Conservation (phyloP, 1,140 invertebrate species). For the Pollicipes pollicipes region DNA sequence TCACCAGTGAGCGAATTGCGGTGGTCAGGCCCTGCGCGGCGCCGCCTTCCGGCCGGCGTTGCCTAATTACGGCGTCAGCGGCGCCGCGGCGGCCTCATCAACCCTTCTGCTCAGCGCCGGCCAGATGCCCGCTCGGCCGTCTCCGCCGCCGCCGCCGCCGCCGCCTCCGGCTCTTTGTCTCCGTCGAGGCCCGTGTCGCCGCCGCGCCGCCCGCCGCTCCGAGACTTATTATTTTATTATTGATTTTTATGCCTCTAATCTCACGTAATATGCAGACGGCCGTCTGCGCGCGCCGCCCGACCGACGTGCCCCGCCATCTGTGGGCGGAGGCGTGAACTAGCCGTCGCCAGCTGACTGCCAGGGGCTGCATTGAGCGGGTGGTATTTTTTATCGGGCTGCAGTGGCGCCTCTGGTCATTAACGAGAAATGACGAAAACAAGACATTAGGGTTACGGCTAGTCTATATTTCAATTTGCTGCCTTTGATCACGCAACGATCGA, state of each 20-base stretch:
- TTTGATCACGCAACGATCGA: neutral
- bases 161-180: neutral
- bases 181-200: neutral
- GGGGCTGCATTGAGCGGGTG: neutral
- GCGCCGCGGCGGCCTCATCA: neutral
- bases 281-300: too few species aligned
- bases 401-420: neutral
- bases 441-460: neutral
- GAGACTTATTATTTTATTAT: neutral
- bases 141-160: too few species aligned
- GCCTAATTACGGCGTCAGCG: neutral
- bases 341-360: neutral
- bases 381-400: neutral
- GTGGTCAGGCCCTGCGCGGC: too few species aligned
- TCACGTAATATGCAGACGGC: neutral
- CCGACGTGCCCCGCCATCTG: neutral
- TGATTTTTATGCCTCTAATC: neutral
- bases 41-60: too few species aligned
- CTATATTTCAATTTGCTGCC: neutral
- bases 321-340: neutral
- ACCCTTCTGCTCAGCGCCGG: neutral
- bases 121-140: too few species aligned
- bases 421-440: conserved; percentile 1
- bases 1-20: neutral
- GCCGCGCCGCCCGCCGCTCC: neutral